Evolutionary conservation across 35 echinoderm and acorn worm genomes (phyloP), one percentile per base, ranked within the genome.

Genomic region (Stichopus chloronotus): DNA sequence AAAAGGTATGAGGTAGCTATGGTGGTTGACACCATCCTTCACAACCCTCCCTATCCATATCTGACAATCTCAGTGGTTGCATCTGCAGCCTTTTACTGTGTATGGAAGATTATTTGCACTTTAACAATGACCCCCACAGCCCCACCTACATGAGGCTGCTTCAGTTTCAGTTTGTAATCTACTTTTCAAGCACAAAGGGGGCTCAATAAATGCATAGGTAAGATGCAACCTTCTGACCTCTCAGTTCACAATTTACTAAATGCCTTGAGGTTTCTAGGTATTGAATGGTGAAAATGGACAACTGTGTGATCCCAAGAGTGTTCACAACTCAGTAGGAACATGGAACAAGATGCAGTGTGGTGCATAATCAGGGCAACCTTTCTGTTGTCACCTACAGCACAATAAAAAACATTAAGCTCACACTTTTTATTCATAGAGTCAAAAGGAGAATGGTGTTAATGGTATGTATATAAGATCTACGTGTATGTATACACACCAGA

Each of bases 121-220:
- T 43, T 1, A 43, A 43, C 30, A 3, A 43, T 43, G 30, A 43
- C 30, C 30, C 30, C 30, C 30, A 43, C n/a, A n/a, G n/a, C n/a
- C 30, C 30, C 3, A 43, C 0, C 30, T 43, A 43, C 30, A 43
- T 43, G 30, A 43, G 7, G 12, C 7, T 83, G 80, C 80, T 53
- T 83, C 80, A 83, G 80, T 83, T 83, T 83, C 80, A 83, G 80
- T 83, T 56, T 83, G 53, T 17, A 56, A 83, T 55, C 80, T 56
- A 83, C 55, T 83, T 53, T 43, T 43, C 30, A 43, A 43, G 30
- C 30, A 43, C 30, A 43, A 43, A 43, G 3, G 30, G 13, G 55
- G 55, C 55, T 17, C 80, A 55, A 83, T 83, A 53, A 55, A 43
- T 83, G 80, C 9, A 83, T 11, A 53, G 10, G 30, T n/a, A 11